Evolutionary conservation across 2,113 vertebrate genomes (phyloP).

Genomic region (Catharus minimus): DNA sequence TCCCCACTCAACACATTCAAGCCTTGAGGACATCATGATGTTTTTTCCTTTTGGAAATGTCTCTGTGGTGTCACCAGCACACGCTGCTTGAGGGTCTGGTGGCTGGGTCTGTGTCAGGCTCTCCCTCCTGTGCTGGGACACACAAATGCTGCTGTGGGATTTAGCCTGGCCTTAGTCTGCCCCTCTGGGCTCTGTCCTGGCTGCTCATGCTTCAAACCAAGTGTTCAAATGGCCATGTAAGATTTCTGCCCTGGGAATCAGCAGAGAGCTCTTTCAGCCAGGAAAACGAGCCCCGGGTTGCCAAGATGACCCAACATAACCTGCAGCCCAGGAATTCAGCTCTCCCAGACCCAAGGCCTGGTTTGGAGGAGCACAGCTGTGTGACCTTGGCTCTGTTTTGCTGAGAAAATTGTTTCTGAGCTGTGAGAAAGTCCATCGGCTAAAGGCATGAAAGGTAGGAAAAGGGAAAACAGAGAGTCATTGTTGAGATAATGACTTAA

Average conservation of each 20-base stretch:
- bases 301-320: conserved; percentile 44
- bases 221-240: background rate
- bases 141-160: fast-evolving
- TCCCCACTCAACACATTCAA: background rate
- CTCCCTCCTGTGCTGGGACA: background rate
- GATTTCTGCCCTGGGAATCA: background rate
- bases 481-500: background rate
- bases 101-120: background rate
- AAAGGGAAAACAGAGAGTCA: background rate
- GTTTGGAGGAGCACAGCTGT: conserved; percentile 40
- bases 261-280: background rate
- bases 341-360: background rate
- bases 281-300: background rate
- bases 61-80: background rate
- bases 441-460: background rate
- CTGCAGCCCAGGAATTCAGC: background rate
- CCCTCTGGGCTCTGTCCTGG: background rate
- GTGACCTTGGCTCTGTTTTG: conserved; percentile 36
- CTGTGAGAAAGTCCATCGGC: conserved; percentile 28
- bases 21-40: background rate
- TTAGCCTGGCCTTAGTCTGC: background rate
- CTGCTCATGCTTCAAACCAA: background rate
- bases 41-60: background rate
- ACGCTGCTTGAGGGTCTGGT: fast-evolving
- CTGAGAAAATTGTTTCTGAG: conserved; percentile 41